Percentiles rank a stretch among this genome's conserved stretches.
Evolutionary conservation across 1,140 invertebrate species (phyloP).

Genomic region (Lepidurus apus): DNA sequence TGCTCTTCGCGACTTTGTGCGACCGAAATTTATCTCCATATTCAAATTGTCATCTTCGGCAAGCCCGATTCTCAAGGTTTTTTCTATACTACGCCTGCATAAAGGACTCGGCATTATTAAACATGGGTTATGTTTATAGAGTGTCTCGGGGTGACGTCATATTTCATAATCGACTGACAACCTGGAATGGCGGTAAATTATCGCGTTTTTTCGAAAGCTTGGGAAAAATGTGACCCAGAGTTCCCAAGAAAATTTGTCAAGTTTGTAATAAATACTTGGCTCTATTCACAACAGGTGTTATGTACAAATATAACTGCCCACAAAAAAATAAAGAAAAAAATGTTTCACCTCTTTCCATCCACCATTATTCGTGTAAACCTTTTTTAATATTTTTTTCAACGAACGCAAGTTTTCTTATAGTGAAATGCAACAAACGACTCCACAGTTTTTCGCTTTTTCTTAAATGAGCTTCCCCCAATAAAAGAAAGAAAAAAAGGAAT

Average conservation of each 20-base stretch:
- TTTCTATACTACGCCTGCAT: too few relatives aligned
- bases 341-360: too few relatives aligned
- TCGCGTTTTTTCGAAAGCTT: neutral
- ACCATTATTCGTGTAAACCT: too few relatives aligned
- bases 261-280: slow-evolving; percentile 13
- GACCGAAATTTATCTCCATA: neutral
- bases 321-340: too few relatives aligned
- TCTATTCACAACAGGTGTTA: slow-evolving; percentile 22
- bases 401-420: neutral
- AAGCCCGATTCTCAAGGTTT: neutral
- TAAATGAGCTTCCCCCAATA: neutral
- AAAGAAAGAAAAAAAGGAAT: slow-evolving; percentile 4
- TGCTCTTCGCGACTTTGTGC: neutral
- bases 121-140: too few relatives aligned
- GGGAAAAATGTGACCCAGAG: neutral
- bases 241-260: neutral
- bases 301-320: slow-evolving; percentile 4
- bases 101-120: too few relatives aligned
- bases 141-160: neutral
- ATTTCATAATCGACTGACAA: neutral
- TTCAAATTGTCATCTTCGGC: neutral
- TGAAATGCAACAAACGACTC: neutral
- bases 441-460: neutral
- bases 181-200: neutral
- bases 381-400: neutral